Percentiles rank a stretch among this genome's conserved stretches.
Evolutionary conservation across 2,888 invertebrate species (phyloP).

Genomic region (Barypeithes pellucidus): DNA sequence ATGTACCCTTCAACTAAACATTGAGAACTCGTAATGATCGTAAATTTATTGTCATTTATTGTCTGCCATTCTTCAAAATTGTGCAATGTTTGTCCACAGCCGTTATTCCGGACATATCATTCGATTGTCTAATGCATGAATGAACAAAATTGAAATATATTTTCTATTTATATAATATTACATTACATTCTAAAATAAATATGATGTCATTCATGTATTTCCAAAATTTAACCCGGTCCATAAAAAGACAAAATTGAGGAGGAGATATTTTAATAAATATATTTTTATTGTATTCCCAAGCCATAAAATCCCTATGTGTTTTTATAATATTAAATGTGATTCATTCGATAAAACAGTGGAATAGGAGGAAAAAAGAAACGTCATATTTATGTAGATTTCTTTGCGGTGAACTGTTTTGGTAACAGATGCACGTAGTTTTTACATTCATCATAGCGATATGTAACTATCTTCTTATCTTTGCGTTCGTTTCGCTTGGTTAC

Average conservation of each 20-base stretch:
- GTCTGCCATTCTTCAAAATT: too few relatives aligned
- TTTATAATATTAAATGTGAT: constrained; percentile 57
- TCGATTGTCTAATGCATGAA: too few relatives aligned
- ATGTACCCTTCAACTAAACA: too few relatives aligned
- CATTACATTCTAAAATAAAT: too few relatives aligned
- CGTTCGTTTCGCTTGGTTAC: constrained; percentile 24
- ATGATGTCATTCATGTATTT: not conserved
- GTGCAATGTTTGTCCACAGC: too few relatives aligned
- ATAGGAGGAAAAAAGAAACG: constrained; percentile 59
- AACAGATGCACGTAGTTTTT: constrained; percentile 64
- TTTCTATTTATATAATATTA: too few relatives aligned
- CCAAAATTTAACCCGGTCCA: constrained; percentile 5
- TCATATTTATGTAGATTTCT: constrained; percentile 63
- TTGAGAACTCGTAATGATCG: too few relatives aligned
- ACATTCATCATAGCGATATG: constrained; percentile 64
- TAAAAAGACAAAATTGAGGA: constrained; percentile 33
- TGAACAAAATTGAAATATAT: too few relatives aligned
- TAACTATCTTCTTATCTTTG: constrained; percentile 45
- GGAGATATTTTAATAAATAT: constrained; percentile 53
- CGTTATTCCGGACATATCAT: too few relatives aligned
- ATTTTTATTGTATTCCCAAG: constrained; percentile 49
- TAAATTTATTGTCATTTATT: too few relatives aligned
- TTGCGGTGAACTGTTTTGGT: constrained; percentile 56
- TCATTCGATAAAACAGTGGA: constrained; percentile 59
- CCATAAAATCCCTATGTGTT: constrained; percentile 58